Conservation (phyloP, 2,113 vertebrate genomes). For the Catharus minimus region DNA sequence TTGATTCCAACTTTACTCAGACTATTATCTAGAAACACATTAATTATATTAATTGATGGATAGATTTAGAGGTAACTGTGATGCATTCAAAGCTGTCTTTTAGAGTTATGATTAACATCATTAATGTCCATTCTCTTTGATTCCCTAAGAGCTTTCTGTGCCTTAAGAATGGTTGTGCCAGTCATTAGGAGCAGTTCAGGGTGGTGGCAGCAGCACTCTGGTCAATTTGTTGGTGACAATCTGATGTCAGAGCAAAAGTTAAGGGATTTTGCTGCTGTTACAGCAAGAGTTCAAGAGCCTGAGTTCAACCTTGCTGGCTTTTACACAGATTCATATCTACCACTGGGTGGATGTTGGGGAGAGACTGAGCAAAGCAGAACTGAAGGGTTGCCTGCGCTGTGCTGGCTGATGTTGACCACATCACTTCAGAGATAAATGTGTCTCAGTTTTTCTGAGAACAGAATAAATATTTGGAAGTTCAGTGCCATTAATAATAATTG, state of each 20-base stretch:
- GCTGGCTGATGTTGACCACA: not conserved
- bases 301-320: not conserved
- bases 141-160: slow-evolving; percentile 3
- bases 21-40: not conserved
- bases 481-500: not conserved
- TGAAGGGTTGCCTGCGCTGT: not conserved
- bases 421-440: not conserved
- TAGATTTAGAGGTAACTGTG: not conserved
- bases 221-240: not conserved
- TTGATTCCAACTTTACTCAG: not conserved
- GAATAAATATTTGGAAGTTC: not conserved
- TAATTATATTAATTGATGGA: slow-evolving; percentile 6
- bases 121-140: not conserved
- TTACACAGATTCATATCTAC: not conserved
- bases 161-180: not conserved
- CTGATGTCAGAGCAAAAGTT: not conserved
- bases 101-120: not conserved
- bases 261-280: not conserved
- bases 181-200: not conserved
- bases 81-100: not conserved
- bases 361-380: not conserved
- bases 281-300: not conserved
- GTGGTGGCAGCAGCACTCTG: not conserved
- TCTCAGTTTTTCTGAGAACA: not conserved
- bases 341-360: accelerated